phyloP scores from a whole-genome alignment of 2,113 vertebrate genomes.

The Chaetodon auriga region DNA sequence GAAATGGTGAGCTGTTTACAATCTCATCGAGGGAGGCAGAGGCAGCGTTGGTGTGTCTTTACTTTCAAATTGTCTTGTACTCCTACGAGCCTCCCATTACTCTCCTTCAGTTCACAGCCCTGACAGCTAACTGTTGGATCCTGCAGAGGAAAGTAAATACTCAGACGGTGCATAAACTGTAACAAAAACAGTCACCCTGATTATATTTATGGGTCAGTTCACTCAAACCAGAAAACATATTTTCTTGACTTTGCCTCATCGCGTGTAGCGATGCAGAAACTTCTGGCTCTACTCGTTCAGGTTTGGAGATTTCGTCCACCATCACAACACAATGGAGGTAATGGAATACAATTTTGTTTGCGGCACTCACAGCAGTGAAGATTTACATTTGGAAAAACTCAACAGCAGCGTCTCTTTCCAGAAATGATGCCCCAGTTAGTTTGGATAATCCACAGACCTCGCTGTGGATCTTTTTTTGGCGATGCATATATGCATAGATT shows the following conservation, averaged over 20 bases:
- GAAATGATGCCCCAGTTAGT: constrained; percentile 1
- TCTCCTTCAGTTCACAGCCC: not conserved
- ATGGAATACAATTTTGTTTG: not conserved
- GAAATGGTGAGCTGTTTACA: not conserved
- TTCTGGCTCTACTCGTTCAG: not conserved
- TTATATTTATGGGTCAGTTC: not conserved
- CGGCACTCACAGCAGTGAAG: not conserved
- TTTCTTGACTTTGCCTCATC: not conserved
- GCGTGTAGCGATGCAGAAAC: not conserved
- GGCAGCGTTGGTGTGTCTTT: not conserved
- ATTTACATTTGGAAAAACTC: not conserved
- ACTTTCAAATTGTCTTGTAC: constrained; percentile 13
- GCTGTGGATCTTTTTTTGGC: not conserved
- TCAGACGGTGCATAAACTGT: not conserved
- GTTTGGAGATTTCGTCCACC: not conserved
- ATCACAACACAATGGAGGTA: not conserved
- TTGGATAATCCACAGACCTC: constrained; percentile 4
- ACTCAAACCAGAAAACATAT: not conserved
- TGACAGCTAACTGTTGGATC: not conserved
- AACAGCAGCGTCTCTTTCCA: not conserved
- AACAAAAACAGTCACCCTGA: not conserved
- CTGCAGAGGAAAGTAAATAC: not conserved
- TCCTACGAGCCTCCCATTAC: not conserved
- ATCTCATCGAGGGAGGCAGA: constrained; percentile 10
- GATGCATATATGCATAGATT: not conserved